phyloP scores from a whole-genome alignment of 2,797 vertebrate genomes.

The Cottoperca gobio region DNA sequence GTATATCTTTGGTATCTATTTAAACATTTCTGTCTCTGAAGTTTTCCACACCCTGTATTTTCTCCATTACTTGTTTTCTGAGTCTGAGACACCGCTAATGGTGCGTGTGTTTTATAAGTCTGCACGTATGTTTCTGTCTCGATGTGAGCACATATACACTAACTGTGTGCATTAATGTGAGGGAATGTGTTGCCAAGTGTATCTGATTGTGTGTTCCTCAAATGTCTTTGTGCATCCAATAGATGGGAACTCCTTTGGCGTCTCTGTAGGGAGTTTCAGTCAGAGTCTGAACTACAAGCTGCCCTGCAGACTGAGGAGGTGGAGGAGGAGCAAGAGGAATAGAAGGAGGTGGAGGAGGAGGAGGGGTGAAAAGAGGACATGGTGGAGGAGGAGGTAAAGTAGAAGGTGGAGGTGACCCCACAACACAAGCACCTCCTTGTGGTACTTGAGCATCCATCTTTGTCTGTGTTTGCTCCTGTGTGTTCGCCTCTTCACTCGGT shows the following conservation, averaged over 20 bases:
- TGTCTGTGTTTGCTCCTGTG: slow-evolving; percentile 2
- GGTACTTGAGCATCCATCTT: background rate
- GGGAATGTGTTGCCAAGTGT: background rate
- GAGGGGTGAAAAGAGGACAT: background rate
- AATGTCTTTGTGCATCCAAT: slow-evolving; percentile 97
- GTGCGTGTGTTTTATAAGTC: background rate
- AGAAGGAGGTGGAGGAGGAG: slow-evolving; percentile 16
- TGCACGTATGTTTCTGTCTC: background rate
- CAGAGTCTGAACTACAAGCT: slow-evolving; percentile 72
- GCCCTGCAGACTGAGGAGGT: slow-evolving; percentile 35
- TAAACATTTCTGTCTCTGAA: background rate
- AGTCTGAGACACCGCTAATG: background rate
- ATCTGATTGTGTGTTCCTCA: slow-evolving; percentile 60
- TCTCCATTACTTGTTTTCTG: background rate
- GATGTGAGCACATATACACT: background rate
- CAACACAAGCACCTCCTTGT: background rate
- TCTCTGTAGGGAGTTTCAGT: slow-evolving; percentile 88
- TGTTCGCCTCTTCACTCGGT: slow-evolving; percentile 3
- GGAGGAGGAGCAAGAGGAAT: background rate
- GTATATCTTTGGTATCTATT: background rate
- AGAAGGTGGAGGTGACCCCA: background rate
- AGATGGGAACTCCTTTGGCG: slow-evolving; percentile 88
- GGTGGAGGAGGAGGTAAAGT: background rate
- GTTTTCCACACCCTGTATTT: background rate
- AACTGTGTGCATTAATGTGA: background rate